Conservation (phyloP, 2,113 vertebrate genomes). For the Triplophysa rosa region DNA sequence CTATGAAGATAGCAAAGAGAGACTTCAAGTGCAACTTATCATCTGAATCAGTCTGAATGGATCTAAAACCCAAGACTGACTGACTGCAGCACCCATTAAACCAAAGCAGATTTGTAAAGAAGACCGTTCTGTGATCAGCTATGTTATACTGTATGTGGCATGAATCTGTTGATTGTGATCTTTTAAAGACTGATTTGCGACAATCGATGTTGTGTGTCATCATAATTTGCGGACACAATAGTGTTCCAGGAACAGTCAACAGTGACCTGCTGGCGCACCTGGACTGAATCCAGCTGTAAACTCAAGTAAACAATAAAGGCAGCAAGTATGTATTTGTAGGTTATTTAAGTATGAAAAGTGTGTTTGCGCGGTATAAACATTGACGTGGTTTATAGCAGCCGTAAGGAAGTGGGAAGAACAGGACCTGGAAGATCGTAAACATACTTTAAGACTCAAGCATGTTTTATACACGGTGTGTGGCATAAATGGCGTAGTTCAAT, state of each 20-base stretch:
- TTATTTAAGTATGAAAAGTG: slow-evolving; percentile 16
- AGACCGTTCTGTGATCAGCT: background rate
- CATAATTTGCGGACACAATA: background rate
- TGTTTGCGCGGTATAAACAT: slow-evolving; percentile 5
- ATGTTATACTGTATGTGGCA: background rate
- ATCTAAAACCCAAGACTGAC: background rate
- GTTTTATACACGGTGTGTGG: slow-evolving; percentile 9
- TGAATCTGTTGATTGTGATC: background rate
- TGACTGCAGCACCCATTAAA: background rate
- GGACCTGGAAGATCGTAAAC: slow-evolving; percentile 21
- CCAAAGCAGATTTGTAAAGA: background rate
- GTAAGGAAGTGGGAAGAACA: slow-evolving; percentile 29
- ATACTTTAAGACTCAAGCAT: background rate
- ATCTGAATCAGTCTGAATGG: background rate
- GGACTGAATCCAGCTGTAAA: background rate
- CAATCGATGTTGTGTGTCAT: background rate
- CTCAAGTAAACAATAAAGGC: slow-evolving; percentile 2
- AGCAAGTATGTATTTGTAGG: background rate
- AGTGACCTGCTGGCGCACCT: background rate
- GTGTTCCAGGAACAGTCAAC: background rate
- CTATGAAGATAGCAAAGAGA: background rate
- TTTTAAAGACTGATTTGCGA: background rate
- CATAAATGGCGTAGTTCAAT: background rate
- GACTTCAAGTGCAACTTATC: slow-evolving; percentile 14
- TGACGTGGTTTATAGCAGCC: slow-evolving; percentile 41